These are phyloP conservation scores for Myiotriccus ornatus DNA, from an alignment of 2,797 vertebrate species.

Conservation along the genomic window DNA sequence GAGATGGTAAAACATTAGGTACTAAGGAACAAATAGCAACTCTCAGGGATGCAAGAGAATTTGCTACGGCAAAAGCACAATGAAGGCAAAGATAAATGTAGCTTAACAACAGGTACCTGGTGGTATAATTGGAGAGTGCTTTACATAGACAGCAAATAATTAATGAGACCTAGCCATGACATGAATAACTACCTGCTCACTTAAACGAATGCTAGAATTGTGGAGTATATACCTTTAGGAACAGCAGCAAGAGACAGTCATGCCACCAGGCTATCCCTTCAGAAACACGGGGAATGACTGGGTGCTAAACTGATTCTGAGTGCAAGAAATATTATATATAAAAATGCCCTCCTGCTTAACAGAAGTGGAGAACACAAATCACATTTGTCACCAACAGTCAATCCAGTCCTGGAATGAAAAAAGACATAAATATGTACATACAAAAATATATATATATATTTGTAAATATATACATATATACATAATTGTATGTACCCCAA, in stretches of 20 bases:
- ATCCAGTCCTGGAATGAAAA: neutral
- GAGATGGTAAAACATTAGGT: neutral
- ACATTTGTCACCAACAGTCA: neutral
- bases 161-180: neutral
- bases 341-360: neutral
- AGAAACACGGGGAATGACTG: neutral
- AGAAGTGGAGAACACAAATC: neutral
- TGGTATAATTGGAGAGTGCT: constrained; percentile 16
- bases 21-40: neutral
- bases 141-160: constrained; percentile 16
- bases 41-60: neutral
- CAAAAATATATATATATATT: too few species aligned
- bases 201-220: neutral
- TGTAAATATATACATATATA: too few species aligned
- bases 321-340: neutral
- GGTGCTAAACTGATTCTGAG: neutral
- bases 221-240: neutral
- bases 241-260: neutral
- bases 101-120: constrained; percentile 9
- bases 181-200: neutral
- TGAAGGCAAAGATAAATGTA: constrained; percentile 18
- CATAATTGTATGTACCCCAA: neutral
- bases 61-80: neutral
- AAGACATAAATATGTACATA: neutral
- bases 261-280: neutral